phyloP scores from a whole-genome alignment of 2,113 vertebrate genomes.

The Mirza zaza region DNA sequence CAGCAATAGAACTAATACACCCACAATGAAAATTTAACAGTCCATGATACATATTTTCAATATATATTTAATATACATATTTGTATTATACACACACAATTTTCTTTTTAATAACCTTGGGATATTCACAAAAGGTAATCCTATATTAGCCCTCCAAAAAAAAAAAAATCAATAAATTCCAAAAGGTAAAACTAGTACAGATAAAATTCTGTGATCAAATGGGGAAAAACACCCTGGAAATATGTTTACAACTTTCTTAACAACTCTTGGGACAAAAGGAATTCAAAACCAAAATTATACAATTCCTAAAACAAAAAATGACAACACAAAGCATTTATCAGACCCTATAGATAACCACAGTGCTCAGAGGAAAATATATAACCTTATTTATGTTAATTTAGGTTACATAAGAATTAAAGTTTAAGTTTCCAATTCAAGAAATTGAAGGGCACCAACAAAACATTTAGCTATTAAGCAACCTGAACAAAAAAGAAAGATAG shows the following conservation, averaged over 20 bases:
- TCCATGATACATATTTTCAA: background rate
- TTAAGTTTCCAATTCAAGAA: slow-evolving; percentile 24
- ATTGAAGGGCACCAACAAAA: background rate
- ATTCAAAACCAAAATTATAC: background rate
- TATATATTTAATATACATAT: background rate
- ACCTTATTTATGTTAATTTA: background rate
- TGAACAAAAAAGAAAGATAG: background rate
- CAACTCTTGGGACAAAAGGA: background rate
- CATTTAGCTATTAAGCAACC: background rate
- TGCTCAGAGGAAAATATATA: background rate
- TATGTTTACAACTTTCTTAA: background rate
- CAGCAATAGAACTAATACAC: background rate
- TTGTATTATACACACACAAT: background rate
- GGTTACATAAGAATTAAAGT: background rate
- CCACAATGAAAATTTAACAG: background rate
- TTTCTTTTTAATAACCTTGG: background rate
- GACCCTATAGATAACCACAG: background rate
- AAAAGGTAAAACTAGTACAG: background rate
- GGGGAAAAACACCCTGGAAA: background rate
- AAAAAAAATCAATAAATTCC: background rate
- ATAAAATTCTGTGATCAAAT: slow-evolving; percentile 1
- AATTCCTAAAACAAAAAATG: background rate
- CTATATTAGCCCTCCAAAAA: background rate
- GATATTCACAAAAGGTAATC: background rate
- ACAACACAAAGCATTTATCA: background rate